phyloP scores from a whole-genome alignment of 1,140 invertebrate genomes.

The Armadillidium nasatum region DNA sequence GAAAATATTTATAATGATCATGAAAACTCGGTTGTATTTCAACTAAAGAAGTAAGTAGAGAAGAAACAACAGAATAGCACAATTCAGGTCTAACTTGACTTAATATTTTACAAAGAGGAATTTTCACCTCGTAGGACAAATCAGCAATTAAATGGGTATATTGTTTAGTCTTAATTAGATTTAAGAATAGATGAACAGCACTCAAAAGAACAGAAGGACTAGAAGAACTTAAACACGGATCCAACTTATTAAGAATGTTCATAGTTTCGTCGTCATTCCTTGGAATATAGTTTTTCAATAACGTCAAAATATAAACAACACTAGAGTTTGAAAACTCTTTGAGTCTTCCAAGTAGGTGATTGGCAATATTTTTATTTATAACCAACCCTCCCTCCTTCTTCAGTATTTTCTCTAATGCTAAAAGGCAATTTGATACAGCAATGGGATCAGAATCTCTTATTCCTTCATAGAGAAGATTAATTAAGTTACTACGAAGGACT shows the following conservation, averaged over 20 bases:
- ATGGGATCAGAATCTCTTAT: constrained; percentile 5
- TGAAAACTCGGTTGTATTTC: background rate
- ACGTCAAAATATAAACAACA: background rate
- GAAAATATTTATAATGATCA: constrained; percentile 12
- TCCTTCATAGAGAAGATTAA: background rate
- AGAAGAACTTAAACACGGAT: background rate
- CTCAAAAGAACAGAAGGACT: background rate
- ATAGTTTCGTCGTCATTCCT: background rate
- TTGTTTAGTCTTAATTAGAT: constrained; percentile 6
- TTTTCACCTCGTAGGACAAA: background rate
- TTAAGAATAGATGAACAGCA: background rate
- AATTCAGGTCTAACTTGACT: background rate
- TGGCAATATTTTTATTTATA: constrained; percentile 10
- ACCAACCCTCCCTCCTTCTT: background rate
- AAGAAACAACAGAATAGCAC: background rate
- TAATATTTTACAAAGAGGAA: constrained; percentile 7
- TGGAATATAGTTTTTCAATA: background rate
- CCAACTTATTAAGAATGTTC: background rate
- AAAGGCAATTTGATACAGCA: background rate
- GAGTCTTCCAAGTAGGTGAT: background rate
- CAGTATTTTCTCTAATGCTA: background rate
- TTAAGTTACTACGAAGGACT: background rate
- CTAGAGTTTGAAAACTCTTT: background rate
- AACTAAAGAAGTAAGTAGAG: background rate
- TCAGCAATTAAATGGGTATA: background rate